A percentile compares a stretch with the other conserved stretches of the same genome.
phyloP scores from a whole-genome alignment of 2,113 vertebrate species.

The Brachypteracias leptosomus region DNA sequence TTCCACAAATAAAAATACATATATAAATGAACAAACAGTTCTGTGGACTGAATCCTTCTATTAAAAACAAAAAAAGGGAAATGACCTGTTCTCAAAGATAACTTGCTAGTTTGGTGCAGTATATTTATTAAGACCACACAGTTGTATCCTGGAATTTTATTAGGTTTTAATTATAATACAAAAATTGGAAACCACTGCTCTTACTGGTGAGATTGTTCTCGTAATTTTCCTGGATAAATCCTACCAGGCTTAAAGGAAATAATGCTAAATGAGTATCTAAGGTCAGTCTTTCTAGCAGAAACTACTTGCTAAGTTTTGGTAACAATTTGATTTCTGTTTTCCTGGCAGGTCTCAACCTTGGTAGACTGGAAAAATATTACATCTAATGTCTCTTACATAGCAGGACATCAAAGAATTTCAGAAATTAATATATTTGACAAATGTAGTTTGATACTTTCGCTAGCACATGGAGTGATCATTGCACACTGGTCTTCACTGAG shows the following conservation, averaged over 20 bases:
- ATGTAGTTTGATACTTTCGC: not conserved
- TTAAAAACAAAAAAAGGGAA: not conserved
- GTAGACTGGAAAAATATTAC: not conserved
- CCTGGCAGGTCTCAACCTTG: not conserved
- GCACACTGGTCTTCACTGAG: accelerated
- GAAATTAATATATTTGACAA: not conserved
- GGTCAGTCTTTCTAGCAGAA: not conserved
- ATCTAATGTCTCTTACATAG: not conserved
- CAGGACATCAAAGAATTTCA: not conserved
- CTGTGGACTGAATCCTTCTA: not conserved
- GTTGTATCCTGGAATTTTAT: not conserved
- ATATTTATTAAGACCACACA: not conserved
- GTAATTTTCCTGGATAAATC: not conserved
- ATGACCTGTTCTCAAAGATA: not conserved
- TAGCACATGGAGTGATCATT: not conserved
- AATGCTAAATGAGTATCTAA: not conserved
- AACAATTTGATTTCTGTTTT: not conserved
- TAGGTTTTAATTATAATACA: not conserved
- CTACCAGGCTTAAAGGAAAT: not conserved
- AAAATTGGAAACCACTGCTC: not conserved
- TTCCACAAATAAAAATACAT: not conserved
- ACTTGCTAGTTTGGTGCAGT: not conserved
- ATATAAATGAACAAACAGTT: not conserved
- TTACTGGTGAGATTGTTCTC: not conserved
- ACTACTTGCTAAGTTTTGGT: not conserved